phyloP scores from a whole-genome alignment of 2,113 vertebrate genomes.

The Chlamydotis undulata region DNA sequence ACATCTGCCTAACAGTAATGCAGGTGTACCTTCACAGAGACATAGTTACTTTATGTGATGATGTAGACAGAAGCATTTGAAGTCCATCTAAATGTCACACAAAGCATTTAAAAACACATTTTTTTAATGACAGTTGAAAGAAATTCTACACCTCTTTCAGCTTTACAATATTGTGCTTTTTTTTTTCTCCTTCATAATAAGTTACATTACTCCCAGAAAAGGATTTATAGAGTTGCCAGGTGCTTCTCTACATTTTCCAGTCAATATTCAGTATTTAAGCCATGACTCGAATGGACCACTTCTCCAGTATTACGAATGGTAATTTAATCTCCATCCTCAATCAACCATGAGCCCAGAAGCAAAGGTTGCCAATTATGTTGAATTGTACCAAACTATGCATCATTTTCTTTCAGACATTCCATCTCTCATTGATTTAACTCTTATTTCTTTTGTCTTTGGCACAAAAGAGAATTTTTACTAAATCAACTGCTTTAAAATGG shows the following conservation, averaged over 20 bases:
- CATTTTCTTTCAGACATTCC: neutral
- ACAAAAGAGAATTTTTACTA: neutral
- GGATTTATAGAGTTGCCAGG: neutral
- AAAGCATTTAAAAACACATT: neutral
- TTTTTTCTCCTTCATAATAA: neutral
- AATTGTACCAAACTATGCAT: neutral
- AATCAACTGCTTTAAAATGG: neutral
- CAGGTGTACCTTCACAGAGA: neutral
- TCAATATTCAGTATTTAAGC: slow-evolving; percentile 34
- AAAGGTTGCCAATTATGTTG: neutral
- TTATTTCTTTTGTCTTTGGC: neutral
- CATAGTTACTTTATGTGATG: neutral
- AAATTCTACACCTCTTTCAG: neutral
- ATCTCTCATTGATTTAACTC: neutral
- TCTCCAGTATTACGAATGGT: neutral
- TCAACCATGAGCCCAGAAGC: neutral
- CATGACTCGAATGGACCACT: neutral
- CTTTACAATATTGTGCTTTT: neutral
- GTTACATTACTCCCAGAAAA: neutral
- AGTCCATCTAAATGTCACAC: neutral
- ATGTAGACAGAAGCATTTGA: neutral
- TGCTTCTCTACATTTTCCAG: neutral
- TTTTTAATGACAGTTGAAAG: neutral
- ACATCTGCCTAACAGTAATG: slow-evolving; percentile 30
- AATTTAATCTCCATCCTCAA: slow-evolving; percentile 10